Conservation (phyloP, 2,113 vertebrate genomes). For the Chrysochloris asiatica region DNA sequence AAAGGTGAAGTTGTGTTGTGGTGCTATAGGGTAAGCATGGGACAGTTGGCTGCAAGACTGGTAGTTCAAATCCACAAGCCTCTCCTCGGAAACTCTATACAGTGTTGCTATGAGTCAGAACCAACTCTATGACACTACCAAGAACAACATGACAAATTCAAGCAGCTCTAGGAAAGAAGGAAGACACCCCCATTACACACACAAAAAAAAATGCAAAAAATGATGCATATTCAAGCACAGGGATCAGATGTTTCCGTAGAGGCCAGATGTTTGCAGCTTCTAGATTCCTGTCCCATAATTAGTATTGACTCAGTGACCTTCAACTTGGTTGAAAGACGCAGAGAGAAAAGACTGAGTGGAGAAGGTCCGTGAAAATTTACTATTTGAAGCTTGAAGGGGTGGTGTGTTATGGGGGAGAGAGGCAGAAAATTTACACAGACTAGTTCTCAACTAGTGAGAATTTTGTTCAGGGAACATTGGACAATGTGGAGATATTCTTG, state of each 20-base stretch:
- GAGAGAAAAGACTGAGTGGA: not conserved
- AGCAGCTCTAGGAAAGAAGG: not conserved
- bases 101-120: too few relatives aligned
- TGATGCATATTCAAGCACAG: not conserved
- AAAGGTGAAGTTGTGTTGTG: too few relatives aligned
- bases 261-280: not conserved
- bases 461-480: too few relatives aligned
- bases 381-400: not conserved
- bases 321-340: not conserved
- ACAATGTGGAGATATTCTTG: not conserved
- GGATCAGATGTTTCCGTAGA: not conserved
- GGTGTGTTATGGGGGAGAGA: not conserved
- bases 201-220: accelerated
- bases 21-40: too few relatives aligned
- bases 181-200: accelerated
- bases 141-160: too few relatives aligned
- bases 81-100: too few relatives aligned
- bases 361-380: not conserved
- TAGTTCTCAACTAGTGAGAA: too few relatives aligned
- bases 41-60: too few relatives aligned
- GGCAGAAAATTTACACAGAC: not conserved
- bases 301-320: not conserved
- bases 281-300: not conserved
- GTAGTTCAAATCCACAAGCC: too few relatives aligned
- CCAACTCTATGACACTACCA: too few relatives aligned